Base-by-base conservation (phyloP, 1,140 invertebrate species). In the Bombus affinis region DNA sequence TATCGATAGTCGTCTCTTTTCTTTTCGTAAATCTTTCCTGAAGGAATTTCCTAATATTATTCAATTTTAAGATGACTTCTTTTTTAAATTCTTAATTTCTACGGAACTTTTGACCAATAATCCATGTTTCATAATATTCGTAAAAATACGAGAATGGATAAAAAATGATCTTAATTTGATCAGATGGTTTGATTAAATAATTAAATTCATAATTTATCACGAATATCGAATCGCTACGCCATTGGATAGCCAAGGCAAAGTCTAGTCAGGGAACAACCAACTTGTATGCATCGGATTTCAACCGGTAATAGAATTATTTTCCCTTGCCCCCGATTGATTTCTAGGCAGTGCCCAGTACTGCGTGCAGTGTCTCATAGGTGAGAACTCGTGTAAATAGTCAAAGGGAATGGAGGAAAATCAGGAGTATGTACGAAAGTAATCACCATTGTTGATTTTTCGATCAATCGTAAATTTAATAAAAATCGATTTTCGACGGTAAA, bases 291-390 rank as follows among this genome's bases (percentile, higher is more conserved):
- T 94, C 87, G 57, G 92, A 91, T 94, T 95, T 93, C 93, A 94
- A 94, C 93, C 91, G 89, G 93, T 94, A 95, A 94, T 94, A 87
- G 90, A 93, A 95, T 95, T 94, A 94, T 86, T 91, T 86, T 89
- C 87, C 81, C 3, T 86, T 89, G 90, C 76, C 32, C 65, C 37
- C 57, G 74, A 93, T 93, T 92, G 92, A 93, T 94, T 93, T 93
- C 91, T 90, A 74, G 42, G 76, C 59, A 65, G 71, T 65, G 86
- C 44, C 89, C 88, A 91, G 91, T 93, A 75, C 42, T 13, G 13
- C 35, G 79, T 82, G 73, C 84, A 76, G 91, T 92, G 92, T 93
- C 91, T 32, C 62, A 89, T 73, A 89, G 90, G 78, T 83, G 82
- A 88, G 81, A 91, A 81, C 78, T 62, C 78, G 83, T 73, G n/a